Conservation (phyloP, 1,140 invertebrate genomes). For the Lordiphosa clarofinis region DNA sequence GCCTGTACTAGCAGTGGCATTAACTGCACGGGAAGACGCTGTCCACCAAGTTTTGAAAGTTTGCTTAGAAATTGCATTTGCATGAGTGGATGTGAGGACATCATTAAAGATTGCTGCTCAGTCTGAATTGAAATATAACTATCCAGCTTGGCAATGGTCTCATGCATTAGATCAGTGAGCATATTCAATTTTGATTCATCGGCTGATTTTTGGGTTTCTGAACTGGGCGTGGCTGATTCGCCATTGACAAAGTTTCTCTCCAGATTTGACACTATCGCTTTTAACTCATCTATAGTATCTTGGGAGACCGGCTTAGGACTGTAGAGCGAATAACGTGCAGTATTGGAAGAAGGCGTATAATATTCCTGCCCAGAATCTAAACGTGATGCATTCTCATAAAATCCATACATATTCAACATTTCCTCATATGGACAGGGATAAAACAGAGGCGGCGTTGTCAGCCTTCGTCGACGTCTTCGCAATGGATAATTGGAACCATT, state of each 20-base stretch:
- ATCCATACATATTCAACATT: constrained; percentile 1
- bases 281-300: not conserved
- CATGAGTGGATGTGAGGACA: not conserved
- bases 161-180: constrained; percentile 28
- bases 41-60: not conserved
- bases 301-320: not conserved
- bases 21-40: constrained; percentile 5
- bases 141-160: constrained; percentile 41
- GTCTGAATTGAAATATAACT: constrained; percentile 15
- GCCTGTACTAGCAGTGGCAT: constrained; percentile 28
- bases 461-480: constrained; percentile 3
- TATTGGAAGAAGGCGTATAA: not conserved
- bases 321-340: not conserved
- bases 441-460: not conserved
- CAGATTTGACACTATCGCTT: not conserved
- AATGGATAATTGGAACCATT: constrained; percentile 17
- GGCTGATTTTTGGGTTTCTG: not conserved
- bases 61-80: not conserved
- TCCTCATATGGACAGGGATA: not conserved
- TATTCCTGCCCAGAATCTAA: constrained; percentile 4
- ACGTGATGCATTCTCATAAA: not conserved
- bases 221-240: not conserved
- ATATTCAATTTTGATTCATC: not conserved
- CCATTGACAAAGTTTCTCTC: not conserved
- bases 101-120: not conserved